Conservation (phyloP, 1,140 invertebrate species). For the Drosophila tropicalis region DNA sequence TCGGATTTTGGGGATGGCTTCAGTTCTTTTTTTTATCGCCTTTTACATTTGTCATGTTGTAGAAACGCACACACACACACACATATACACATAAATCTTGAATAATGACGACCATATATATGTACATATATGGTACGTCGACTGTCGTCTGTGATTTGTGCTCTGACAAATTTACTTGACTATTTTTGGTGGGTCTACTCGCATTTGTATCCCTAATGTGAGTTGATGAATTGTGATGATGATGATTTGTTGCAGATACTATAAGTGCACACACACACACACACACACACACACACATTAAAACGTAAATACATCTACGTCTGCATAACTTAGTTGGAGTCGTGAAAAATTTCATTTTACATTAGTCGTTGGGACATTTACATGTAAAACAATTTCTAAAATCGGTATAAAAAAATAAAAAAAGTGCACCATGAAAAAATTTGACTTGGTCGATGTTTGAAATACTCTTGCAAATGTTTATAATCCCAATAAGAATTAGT, state of each 20-base stretch:
- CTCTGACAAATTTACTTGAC: constrained; percentile 65
- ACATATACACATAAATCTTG: constrained; percentile 65
- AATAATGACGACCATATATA: constrained; percentile 57
- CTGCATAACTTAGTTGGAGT: background rate
- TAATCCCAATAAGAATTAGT: no score
- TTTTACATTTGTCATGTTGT: constrained; percentile 67
- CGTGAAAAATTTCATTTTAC: background rate
- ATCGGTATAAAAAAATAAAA: background rate
- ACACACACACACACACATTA: background rate
- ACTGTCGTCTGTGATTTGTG: constrained; percentile 56
- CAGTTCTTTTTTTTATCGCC: constrained; percentile 43
- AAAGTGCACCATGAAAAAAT: background rate
- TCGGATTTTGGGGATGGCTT: constrained; percentile 6
- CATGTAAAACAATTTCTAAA: background rate
- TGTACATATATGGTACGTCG: constrained; percentile 13
- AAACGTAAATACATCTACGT: background rate
- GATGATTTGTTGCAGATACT: constrained; percentile 38
- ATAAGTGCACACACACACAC: constrained; percentile 6
- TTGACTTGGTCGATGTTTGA: no score
- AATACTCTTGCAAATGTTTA: background rate
- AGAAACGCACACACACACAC: constrained; percentile 21
- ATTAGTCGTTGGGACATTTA: background rate
- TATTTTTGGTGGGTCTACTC: constrained; percentile 35
- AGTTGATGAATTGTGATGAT: constrained; percentile 54
- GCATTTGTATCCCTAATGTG: constrained; percentile 61